Percentiles rank a stretch among this genome's conserved stretches.
Evolutionary conservation across 2,797 vertebrate genomes (phyloP).

Genomic region (Intellagama lesueurii): DNA sequence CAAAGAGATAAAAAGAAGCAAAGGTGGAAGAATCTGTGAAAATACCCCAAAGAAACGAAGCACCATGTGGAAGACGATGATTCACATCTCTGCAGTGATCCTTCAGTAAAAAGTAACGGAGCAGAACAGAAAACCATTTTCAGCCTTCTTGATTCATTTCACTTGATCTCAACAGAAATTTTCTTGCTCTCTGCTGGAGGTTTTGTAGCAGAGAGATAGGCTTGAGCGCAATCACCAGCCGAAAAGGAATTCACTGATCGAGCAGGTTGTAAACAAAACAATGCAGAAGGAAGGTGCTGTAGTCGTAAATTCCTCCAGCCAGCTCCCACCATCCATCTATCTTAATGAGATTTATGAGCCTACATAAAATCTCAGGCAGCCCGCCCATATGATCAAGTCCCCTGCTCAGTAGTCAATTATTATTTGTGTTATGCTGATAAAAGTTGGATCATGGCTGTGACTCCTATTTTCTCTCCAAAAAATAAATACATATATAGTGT

Average conservation of each 20-base stretch:
- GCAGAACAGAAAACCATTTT: slow-evolving; percentile 73
- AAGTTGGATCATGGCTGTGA: background rate
- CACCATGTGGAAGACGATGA: slow-evolving; percentile 65
- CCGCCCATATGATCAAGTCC: background rate
- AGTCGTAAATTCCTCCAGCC: background rate
- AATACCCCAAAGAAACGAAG: slow-evolving; percentile 61
- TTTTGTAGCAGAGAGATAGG: slow-evolving; percentile 52
- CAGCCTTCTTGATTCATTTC: slow-evolving; percentile 71
- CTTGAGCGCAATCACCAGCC: slow-evolving; percentile 17
- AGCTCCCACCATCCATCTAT: slow-evolving; percentile 27
- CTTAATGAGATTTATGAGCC: slow-evolving; percentile 20
- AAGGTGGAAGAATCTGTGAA: slow-evolving; percentile 60
- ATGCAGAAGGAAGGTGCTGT: slow-evolving; percentile 9
- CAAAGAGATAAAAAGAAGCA: slow-evolving; percentile 66
- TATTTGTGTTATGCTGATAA: slow-evolving; percentile 19
- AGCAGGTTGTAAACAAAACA: slow-evolving; percentile 39
- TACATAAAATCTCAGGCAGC: slow-evolving; percentile 13
- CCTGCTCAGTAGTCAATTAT: slow-evolving; percentile 12
- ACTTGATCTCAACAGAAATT: slow-evolving; percentile 69
- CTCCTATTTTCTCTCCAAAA: background rate
- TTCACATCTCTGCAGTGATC: slow-evolving; percentile 71
- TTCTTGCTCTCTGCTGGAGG: slow-evolving; percentile 59
- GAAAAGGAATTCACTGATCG: slow-evolving; percentile 27
- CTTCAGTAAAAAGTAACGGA: slow-evolving; percentile 76
- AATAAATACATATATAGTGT: background rate